Percentiles rank a stretch among this genome's conserved stretches.
Evolutionary conservation across 64 coral and sea anemone genomes (phyloP).

Genomic region (Astreopora myriophthalma): DNA sequence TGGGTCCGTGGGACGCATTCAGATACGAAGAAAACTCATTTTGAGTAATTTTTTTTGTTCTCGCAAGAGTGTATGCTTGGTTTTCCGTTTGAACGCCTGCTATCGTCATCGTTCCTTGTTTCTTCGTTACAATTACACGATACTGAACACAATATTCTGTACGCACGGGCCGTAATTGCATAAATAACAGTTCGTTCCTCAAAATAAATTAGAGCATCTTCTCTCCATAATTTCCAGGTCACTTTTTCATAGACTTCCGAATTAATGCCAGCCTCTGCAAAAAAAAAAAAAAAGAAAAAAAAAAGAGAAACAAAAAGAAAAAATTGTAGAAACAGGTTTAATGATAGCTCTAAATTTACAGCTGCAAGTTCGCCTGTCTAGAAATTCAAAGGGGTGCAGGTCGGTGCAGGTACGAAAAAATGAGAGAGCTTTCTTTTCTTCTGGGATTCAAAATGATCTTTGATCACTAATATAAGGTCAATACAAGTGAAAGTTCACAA

Average conservation of each 20-base stretch:
- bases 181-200: constrained; percentile 8
- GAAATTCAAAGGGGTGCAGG: too few relatives aligned
- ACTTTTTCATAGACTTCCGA: constrained; percentile 82
- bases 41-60: background rate
- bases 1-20: background rate
- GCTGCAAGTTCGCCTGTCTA: too few relatives aligned
- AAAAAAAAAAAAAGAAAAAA: constrained; percentile 18
- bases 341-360: too few relatives aligned
- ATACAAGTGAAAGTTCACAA: too few relatives aligned
- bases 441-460: too few relatives aligned
- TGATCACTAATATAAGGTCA: too few relatives aligned
- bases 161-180: background rate
- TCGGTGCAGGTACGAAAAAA: too few relatives aligned
- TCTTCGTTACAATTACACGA: background rate
- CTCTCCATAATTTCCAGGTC: background rate
- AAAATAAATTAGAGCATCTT: constrained; percentile 8
- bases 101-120: background rate
- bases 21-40: background rate
- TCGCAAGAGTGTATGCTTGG: too few relatives aligned
- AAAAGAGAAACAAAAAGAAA: background rate
- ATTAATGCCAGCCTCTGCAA: constrained; percentile 78
- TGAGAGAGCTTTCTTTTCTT: too few relatives aligned
- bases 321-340: too few relatives aligned
- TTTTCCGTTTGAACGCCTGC: background rate
- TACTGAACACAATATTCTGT: background rate